Evolutionary conservation across 35 echinoderm and acorn worm genomes (phyloP), one percentile per base, ranked within the genome.

Genomic region (Heliocidaris erythrogramma): DNA sequence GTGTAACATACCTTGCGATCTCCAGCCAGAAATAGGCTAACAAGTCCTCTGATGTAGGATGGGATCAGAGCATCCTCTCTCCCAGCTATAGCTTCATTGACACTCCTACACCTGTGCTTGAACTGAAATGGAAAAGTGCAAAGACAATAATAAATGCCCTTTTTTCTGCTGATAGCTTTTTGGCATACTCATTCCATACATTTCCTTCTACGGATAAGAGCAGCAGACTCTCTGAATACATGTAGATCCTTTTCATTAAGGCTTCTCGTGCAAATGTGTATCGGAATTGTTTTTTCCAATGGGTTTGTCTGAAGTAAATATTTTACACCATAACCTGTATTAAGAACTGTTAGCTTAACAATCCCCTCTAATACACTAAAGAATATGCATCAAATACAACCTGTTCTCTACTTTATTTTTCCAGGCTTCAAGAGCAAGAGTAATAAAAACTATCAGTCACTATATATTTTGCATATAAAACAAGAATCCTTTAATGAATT

Each of bases 1-100:
- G 27, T 4, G 24, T 32, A 13, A 88, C 90, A 85, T 92, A 97
- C 96, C 95, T 94, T 97, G 13, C 88, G 92, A 71, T 97, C 96
- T 65, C 96, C 96, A 48, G 91, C 88, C 13, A 96, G 95, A 65
- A 94, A 94, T 0, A 97, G 90, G 11, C 9, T 60, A 10, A 35
- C 93, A 14, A 97, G 49, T 48, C 94, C 96, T 60, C 95, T 95
- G 60, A 97, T 88, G 49, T 95, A 95, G 1, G 93, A 53, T 48
- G 96, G 96, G 11, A 94, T 92, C 13, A 97, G 88, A 30, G 95
- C 96, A 85, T 96, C 95, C 85, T 90, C 32, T 60, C 96, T 94
- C 13, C 93, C 93, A 11, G 86, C 59, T 21, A 97, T 93, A 18
- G 59, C 91, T 52, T 96, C 48, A 52, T 85, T 32, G 14, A 88